Evolutionary conservation across 2,113 vertebrate genomes (phyloP), one percentile per base, ranked within the genome.

Genomic region (Triplophysa siluroides): DNA sequence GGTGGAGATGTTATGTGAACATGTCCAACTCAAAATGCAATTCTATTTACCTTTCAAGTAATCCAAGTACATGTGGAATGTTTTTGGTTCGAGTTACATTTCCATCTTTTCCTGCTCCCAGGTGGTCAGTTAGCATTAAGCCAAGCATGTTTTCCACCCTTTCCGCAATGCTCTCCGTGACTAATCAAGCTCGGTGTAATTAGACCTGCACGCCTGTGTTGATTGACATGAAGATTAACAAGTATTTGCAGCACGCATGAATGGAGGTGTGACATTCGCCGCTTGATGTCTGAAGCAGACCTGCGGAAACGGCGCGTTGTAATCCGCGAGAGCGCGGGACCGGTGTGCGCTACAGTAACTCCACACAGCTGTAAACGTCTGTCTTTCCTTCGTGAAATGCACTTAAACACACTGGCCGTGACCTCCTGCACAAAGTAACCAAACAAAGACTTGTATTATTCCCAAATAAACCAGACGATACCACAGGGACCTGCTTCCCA

Each of bases 151-250:
- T 88, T 88, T 81, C 81, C 83, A 19, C 52, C 81, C 65, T 43
- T 71, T 79, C 71, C 38, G 63, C 60, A 19, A 19, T 71, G 79
- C 86, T 83, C 78, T 89, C 85, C 83, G 86, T 79, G 85, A 86
- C 88, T 89, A 90, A 81, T 87, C 88, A 92, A 74, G 78, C 78
- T 88, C 78, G 70, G 54, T 62, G 84, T 88, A 93, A 94, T 90
- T 87, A 90, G 84, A 80, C 83, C 83, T 83, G 92, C 80, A 83
- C 84, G 85, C 90, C 84, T 86, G 54, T 47, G 75, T 26, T 87
- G 90, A 90, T 83, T 87, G 90, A 91, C 90, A 90, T 79, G 24
- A 86, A 92, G 89, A 92, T 92, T 88, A 92, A 92, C 76, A 85
- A 85, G 88, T 86, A 86, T 89, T 85, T 84, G 84, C 81, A 77